Percentiles rank a stretch among this genome's conserved stretches.
Conservation (phyloP, 2,888 invertebrate species). For the Pyralis farinalis region DNA sequence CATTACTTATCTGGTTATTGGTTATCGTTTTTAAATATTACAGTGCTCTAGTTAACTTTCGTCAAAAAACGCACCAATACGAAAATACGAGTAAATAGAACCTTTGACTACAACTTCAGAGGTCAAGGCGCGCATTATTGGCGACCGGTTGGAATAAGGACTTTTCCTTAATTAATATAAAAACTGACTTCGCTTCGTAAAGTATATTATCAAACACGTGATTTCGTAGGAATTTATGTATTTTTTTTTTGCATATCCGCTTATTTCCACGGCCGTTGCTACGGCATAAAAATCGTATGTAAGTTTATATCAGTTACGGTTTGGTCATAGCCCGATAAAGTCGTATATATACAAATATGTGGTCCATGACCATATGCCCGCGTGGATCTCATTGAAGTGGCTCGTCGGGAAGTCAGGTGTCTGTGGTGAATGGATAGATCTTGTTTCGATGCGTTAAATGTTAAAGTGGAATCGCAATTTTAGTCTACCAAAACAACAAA, state of each 20-base stretch:
- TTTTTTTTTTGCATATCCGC: slow-evolving; percentile 1
- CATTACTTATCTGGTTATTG: too few species aligned
- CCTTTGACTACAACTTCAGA: slow-evolving; percentile 1
- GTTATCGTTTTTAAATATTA: too few species aligned
- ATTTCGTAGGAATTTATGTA: not conserved
- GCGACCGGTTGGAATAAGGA: slow-evolving; percentile 4
- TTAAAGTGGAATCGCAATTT: too few species aligned
- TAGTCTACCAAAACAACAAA: too few species aligned
- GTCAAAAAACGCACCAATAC: too few species aligned
- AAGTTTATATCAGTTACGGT: slow-evolving; percentile 4
- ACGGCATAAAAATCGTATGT: not conserved
- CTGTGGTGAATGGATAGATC: slow-evolving; percentile 7
- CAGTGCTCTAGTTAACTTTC: too few species aligned
- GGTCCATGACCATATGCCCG: not conserved
- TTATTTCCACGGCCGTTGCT: not conserved
- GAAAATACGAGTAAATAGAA: not conserved
- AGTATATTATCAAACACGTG: too few species aligned
- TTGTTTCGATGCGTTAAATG: not conserved
- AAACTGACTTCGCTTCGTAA: too few species aligned
- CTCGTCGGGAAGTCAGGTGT: not conserved
- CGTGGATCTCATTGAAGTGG: not conserved
- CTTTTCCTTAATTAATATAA: not conserved
- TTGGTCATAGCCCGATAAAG: slow-evolving; percentile 6
- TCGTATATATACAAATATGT: not conserved
- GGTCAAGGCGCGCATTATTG: slow-evolving; percentile 1